Conservation (phyloP, 2,113 vertebrate species). For the Callopanchax toddi region DNA sequence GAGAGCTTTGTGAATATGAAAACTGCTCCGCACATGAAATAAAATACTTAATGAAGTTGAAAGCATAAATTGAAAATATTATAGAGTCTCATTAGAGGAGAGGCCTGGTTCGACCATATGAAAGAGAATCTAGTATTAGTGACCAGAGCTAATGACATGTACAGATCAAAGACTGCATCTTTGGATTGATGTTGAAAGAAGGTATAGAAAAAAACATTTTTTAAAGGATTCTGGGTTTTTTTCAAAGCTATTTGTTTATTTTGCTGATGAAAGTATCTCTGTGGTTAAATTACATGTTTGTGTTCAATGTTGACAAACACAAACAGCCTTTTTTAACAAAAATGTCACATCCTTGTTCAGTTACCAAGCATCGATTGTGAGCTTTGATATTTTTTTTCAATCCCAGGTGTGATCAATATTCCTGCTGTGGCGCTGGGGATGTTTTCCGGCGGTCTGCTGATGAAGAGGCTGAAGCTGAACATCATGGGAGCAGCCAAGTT, state of each 20-base stretch:
- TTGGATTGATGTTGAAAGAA: constrained; percentile 36
- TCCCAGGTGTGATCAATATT: constrained; percentile 88
- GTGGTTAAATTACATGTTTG: neutral
- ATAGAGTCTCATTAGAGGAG: constrained; percentile 31
- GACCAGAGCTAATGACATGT: constrained; percentile 44
- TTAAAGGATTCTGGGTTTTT: neutral
- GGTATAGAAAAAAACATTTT: constrained; percentile 4
- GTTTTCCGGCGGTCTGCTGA: constrained; percentile 89
- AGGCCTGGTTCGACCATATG: constrained; percentile 45
- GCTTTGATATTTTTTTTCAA: neutral
- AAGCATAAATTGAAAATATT: constrained; percentile 48
- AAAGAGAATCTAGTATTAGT: constrained; percentile 63
- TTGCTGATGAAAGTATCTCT: neutral
- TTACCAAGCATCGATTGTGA: neutral
- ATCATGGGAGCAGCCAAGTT: constrained; percentile 85
- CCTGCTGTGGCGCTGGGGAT: constrained; percentile 89
- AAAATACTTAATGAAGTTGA: constrained; percentile 46
- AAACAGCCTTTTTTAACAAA: neutral
- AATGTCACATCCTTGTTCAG: neutral
- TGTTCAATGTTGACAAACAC: neutral
- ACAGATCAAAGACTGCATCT: constrained; percentile 50
- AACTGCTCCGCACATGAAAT: constrained; percentile 41
- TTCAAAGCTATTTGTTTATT: constrained; percentile 3
- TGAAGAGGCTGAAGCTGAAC: constrained; percentile 92
- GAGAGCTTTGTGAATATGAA: constrained; percentile 35